Evolutionary conservation across 1,140 invertebrate genomes (phyloP), one percentile per base, ranked within the genome.

Genomic region (Zaprionus tsacasi): DNA sequence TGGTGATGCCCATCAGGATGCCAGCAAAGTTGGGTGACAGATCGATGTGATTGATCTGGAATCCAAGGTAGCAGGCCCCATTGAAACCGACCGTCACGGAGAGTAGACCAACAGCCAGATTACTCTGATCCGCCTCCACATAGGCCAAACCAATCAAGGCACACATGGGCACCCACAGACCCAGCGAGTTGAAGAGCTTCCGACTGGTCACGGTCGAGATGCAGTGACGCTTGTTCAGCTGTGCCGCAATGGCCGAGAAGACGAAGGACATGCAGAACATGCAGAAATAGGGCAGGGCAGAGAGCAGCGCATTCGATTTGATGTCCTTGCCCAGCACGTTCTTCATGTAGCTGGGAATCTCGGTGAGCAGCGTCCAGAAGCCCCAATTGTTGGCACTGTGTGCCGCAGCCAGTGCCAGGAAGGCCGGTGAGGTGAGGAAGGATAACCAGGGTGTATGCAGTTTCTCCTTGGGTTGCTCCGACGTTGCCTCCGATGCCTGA

Each of bases 341-440:
- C 40, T 95, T 95, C 94, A 99, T 96, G 88, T 98, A 99, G 0
- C 95, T 96, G 0, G 99, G 98, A 81, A 99, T 96, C 92, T 98
- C 96, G 0, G 97, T 98, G 27, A 99, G 93, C 40, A 99, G 94
- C 6, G 97, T 98, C 94, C 98, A 99, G 92, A 97, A 98, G 1
- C 97, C 98, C 98, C 98, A 99, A 90, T 98, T 98, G 86, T 98
- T 96, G 0, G 97, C 95, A 83, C 96, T 96, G 88, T 99, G 97
- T 0, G 95, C 95, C 1, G 97, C 93, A 15, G 97, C 94, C 10
- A 98, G 93, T 0, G 97, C 96, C 95, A 96, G 97, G 75, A 99
- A 95, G 1, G 98, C 96, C 3, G 95, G 68, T 3, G 96, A 97
- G 0, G 94, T 96, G 0, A 96, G 93, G 98, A 97, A 50, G 93